Conservation (phyloP, 2,888 invertebrate genomes). For the Leptarthrus brevirostris region DNA sequence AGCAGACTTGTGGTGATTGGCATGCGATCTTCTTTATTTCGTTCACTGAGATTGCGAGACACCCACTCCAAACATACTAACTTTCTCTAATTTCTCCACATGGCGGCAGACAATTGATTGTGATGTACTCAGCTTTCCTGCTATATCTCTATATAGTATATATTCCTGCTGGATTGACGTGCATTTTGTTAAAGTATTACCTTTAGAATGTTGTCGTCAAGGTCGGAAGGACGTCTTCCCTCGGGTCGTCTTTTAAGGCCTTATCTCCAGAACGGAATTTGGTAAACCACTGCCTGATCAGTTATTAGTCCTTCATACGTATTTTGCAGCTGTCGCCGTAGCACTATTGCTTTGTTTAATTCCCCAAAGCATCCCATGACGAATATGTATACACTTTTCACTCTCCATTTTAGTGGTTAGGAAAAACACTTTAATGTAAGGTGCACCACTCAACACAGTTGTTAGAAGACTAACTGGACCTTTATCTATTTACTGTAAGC, state of each 20-base stretch:
- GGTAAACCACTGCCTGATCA: neutral
- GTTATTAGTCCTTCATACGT: slow-evolving; percentile 6
- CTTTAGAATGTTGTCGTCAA: neutral
- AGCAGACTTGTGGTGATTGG: neutral
- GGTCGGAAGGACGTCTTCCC: neutral
- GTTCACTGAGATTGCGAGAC: neutral
- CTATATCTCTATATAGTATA: no score
- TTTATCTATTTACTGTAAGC: neutral
- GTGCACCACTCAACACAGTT: neutral
- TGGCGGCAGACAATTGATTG: neutral
- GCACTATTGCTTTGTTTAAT: neutral
- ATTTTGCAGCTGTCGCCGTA: neutral
- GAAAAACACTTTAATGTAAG: neutral
- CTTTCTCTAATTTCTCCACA: neutral
- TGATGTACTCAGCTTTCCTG: no score
- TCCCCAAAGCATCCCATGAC: slow-evolving; percentile 1
- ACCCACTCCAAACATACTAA: neutral
- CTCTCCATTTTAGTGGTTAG: slow-evolving; percentile 2
- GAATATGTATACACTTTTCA: slow-evolving; percentile 15
- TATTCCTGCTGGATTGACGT: neutral
- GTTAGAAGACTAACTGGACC: neutral
- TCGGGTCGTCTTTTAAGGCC: neutral
- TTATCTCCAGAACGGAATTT: slow-evolving; percentile 2
- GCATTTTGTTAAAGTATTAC: neutral
- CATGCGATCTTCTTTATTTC: neutral